Evolutionary conservation across 2,888 invertebrate species (phyloP).

Genomic region (Scaptomyza cyrtandrae): DNA sequence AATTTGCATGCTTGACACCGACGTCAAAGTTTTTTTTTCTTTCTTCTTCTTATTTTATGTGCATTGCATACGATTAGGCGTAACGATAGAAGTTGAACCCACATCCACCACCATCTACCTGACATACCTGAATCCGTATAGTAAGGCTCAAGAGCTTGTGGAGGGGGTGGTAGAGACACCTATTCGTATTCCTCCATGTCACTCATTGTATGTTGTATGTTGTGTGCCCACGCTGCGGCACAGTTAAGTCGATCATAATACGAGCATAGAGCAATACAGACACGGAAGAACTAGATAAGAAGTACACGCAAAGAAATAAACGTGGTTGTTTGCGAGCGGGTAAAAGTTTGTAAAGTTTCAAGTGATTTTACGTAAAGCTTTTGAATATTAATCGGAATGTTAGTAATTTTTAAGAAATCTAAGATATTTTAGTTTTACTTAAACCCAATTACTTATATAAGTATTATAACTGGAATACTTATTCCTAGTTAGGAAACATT

Average conservation of each 20-base stretch:
- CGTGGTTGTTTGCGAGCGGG: no score
- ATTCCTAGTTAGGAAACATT: no score
- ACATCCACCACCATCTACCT: neutral
- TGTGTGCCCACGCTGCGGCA: slow-evolving; percentile 47
- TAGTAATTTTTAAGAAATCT: no score
- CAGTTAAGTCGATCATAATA: slow-evolving; percentile 67
- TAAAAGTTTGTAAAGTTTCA: neutral
- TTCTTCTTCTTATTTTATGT: no score
- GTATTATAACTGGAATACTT: no score
- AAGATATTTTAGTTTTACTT: no score
- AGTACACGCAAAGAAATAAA: slow-evolving; percentile 1
- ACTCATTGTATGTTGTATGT: slow-evolving; percentile 25
- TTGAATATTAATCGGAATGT: no score
- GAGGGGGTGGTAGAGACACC: neutral
- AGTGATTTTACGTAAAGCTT: no score
- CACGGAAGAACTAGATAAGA: slow-evolving; percentile 51
- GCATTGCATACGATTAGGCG: slow-evolving; percentile 45
- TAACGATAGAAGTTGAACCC: slow-evolving; percentile 1
- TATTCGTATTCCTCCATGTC: slow-evolving; percentile 4
- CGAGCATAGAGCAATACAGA: slow-evolving; percentile 11
- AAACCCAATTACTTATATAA: no score
- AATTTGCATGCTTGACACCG: slow-evolving; percentile 77
- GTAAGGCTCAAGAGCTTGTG: neutral
- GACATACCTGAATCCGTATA: slow-evolving; percentile 10
- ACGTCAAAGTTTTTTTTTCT: slow-evolving; percentile 42